Conservation (phyloP, 2,113 vertebrate species). For the Nycticebus coucang region DNA sequence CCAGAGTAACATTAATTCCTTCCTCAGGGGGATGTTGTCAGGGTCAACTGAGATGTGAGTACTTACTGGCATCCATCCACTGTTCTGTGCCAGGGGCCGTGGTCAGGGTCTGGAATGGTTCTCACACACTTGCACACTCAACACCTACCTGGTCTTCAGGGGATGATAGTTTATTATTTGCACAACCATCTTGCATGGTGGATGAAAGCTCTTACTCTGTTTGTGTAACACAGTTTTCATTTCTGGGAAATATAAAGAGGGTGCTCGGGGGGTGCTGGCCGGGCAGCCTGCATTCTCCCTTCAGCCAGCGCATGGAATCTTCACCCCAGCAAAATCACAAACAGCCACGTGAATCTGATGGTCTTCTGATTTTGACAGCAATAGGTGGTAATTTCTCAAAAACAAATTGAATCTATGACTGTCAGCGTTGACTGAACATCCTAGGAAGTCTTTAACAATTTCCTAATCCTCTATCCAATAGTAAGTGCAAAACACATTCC, state of each 20-base stretch:
- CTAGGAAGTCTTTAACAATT: not conserved
- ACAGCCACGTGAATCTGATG: not conserved
- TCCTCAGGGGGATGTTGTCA: not conserved
- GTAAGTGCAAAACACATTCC: not conserved
- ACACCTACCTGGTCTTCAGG: not conserved
- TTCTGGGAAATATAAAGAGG: not conserved
- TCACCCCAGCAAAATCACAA: not conserved
- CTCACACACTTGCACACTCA: not conserved
- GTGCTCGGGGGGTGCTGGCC: not conserved
- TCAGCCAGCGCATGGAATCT: not conserved
- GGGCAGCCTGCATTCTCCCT: not conserved
- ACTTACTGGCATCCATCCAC: not conserved
- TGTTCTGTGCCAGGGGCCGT: not conserved
- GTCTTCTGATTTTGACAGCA: not conserved
- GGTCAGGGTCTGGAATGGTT: not conserved
- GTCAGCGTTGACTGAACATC: not conserved
- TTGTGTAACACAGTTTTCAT: not conserved
- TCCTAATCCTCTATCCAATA: not conserved
- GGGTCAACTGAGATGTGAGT: too few relatives aligned
- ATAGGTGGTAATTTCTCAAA: not conserved
- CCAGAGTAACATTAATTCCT: not conserved
- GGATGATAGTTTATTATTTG: not conserved
- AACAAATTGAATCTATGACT: not conserved
- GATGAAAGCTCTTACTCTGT: not conserved
- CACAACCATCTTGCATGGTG: not conserved